These are phyloP conservation scores for Epinephelus cyanopodus DNA, from an alignment of 2,113 vertebrate species.

Conservation along the genomic window DNA sequence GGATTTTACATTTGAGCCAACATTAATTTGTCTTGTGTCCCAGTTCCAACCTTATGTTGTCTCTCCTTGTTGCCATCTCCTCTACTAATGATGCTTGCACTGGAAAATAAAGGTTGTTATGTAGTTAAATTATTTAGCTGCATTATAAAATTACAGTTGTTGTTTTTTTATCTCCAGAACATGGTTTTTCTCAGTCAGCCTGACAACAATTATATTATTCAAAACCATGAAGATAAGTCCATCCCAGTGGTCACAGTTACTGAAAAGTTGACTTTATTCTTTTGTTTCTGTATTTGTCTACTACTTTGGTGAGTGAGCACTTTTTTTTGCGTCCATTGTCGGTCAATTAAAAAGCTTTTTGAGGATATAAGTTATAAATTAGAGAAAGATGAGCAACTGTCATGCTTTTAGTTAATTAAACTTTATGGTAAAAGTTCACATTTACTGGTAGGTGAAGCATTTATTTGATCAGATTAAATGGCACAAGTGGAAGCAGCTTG, in stretches of 20 bases:
- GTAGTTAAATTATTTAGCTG: conserved; percentile 9
- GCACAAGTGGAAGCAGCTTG: neutral
- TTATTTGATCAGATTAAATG: conserved; percentile 6
- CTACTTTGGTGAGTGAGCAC: neutral
- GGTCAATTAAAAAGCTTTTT: neutral
- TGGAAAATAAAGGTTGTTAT: conserved; percentile 13
- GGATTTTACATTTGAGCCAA: conserved; percentile 29
- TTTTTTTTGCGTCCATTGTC: neutral
- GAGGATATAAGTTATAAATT: neutral
- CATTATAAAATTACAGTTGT: neutral
- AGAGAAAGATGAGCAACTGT: neutral
- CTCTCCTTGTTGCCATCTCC: conserved; percentile 20
- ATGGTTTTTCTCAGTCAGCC: neutral
- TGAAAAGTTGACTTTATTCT: neutral
- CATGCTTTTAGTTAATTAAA: neutral
- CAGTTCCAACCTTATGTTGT: conserved; percentile 10
- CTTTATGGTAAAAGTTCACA: neutral
- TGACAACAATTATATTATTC: neutral
- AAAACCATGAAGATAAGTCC: neutral
- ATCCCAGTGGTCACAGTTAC: neutral
- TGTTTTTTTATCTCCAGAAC: neutral
- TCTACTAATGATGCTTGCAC: conserved; percentile 35
- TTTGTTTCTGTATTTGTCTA: neutral
- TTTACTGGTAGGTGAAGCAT: neutral
- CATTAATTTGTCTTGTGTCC: conserved; percentile 26